Evolutionary conservation across 2,888 invertebrate genomes (phyloP).

Genomic region (Mermis nigrescens): DNA sequence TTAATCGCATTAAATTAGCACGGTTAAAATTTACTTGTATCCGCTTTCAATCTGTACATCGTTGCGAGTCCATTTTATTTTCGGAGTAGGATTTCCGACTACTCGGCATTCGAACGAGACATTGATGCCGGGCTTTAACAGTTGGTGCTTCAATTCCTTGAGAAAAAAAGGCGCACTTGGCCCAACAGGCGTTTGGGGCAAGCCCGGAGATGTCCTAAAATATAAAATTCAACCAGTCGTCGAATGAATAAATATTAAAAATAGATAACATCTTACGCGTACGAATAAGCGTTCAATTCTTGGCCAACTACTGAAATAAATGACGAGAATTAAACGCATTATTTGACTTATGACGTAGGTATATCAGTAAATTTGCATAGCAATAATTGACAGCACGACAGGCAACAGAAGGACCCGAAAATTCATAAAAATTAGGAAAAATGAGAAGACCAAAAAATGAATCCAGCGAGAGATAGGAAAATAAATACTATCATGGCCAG

Average conservation of each 20-base stretch:
- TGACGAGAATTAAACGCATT: neutral
- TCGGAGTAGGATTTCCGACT: constrained; percentile 70
- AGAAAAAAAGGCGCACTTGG: constrained; percentile 61
- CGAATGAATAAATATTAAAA: neutral
- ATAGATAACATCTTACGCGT: neutral
- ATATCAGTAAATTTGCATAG: too few species aligned
- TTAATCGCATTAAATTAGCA: neutral
- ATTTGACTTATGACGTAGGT: too few species aligned
- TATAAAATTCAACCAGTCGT: neutral
- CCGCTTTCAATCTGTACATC: constrained; percentile 42
- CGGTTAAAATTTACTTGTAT: constrained; percentile 21
- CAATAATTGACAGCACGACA: too few species aligned
- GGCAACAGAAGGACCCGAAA: too few species aligned
- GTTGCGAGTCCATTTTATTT: constrained; percentile 73
- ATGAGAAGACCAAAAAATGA: too few species aligned
- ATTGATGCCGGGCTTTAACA: constrained; percentile 49
- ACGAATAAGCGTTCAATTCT: constrained; percentile 4
- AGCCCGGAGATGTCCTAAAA: constrained; percentile 27
- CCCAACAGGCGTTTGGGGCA: constrained; percentile 31
- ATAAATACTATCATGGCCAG: too few species aligned
- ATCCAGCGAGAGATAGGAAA: too few species aligned
- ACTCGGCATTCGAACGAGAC: constrained; percentile 78
- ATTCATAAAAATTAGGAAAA: too few species aligned
- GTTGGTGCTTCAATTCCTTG: constrained; percentile 51
- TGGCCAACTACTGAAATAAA: constrained; percentile 21